Conservation (phyloP, 2,888 invertebrate species). For the Diadegma fenestrale region DNA sequence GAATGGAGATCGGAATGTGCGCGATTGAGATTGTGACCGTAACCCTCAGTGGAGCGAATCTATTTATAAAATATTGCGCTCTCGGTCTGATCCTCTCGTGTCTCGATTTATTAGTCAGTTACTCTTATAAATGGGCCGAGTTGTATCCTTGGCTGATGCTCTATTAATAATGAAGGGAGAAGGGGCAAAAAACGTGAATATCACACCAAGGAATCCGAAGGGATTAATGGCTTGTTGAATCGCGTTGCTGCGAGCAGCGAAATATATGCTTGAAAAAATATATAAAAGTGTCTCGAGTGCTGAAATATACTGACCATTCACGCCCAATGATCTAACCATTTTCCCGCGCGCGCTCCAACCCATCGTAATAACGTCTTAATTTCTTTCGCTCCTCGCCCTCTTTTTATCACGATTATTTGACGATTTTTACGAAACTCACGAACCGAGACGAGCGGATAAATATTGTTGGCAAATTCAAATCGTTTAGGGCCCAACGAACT, state of each 20-base stretch:
- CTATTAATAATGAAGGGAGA: slow-evolving; percentile 56
- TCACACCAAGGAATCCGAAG: slow-evolving; percentile 29
- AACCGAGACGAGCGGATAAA: too few species aligned
- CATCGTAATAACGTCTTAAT: not conserved
- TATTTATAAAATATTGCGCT: slow-evolving; percentile 61
- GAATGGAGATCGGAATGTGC: slow-evolving; percentile 65
- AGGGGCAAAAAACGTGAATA: slow-evolving; percentile 27
- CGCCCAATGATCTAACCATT: not conserved
- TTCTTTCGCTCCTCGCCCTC: not conserved
- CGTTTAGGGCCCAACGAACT: too few species aligned
- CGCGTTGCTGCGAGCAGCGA: too few species aligned
- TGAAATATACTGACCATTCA: not conserved
- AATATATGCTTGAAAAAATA: slow-evolving; percentile 25
- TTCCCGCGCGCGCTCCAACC: not conserved
- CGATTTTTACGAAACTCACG: not conserved
- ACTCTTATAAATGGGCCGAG: slow-evolving; percentile 50
- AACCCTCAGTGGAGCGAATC: slow-evolving; percentile 55
- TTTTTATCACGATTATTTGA: not conserved
- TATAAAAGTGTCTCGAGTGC: slow-evolving; percentile 6
- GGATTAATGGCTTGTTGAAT: slow-evolving; percentile 5
- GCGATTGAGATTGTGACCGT: slow-evolving; percentile 54
- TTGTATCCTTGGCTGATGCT: slow-evolving; percentile 48
- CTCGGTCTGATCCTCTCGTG: slow-evolving; percentile 21
- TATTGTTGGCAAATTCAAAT: too few species aligned
- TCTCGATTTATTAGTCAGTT: slow-evolving; percentile 54